These are phyloP conservation scores for Cataglyphis rosenhaueri DNA, from an alignment of 2,888 invertebrate species.

Conservation along the genomic window DNA sequence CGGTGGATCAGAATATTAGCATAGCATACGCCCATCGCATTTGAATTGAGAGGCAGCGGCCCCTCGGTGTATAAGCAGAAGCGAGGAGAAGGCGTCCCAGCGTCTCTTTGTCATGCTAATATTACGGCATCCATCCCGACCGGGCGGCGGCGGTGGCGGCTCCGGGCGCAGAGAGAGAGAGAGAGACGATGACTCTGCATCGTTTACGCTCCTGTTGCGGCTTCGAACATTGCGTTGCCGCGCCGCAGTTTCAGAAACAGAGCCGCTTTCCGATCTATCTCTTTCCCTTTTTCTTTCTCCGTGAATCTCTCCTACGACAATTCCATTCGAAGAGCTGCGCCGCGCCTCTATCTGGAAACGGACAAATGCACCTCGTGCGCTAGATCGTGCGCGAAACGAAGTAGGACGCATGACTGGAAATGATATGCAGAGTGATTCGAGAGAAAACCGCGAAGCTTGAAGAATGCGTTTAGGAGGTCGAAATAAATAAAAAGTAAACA, in stretches of 20 bases:
- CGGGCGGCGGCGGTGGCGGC: constrained; percentile 49
- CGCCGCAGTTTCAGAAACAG: constrained; percentile 57
- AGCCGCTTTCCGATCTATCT: constrained; percentile 62
- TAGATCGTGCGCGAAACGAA: constrained; percentile 18
- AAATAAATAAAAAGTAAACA: constrained; percentile 1
- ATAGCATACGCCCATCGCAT: constrained; percentile 85
- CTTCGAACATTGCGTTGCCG: constrained; percentile 39
- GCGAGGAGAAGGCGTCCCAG: constrained; percentile 84
- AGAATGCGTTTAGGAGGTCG: not conserved
- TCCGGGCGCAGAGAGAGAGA: not conserved
- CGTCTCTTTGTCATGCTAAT: constrained; percentile 86
- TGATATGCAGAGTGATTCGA: not conserved
- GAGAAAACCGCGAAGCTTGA: not conserved
- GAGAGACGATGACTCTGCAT: constrained; percentile 79
- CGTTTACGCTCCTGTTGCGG: constrained; percentile 73
- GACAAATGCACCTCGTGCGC: not conserved
- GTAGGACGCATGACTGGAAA: not conserved
- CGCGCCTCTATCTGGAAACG: not conserved
- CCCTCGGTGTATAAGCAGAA: constrained; percentile 81
- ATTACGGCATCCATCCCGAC: constrained; percentile 80
- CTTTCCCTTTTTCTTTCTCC: not conserved
- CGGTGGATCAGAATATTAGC: constrained; percentile 84
- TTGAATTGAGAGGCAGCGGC: constrained; percentile 84
- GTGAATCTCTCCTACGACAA: constrained; percentile 47
- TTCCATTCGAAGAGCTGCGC: not conserved